These are phyloP conservation scores for Anthopleura xanthogrammica DNA, from an alignment of 92 coral and sea anemone genomes.

Conservation along the genomic window DNA sequence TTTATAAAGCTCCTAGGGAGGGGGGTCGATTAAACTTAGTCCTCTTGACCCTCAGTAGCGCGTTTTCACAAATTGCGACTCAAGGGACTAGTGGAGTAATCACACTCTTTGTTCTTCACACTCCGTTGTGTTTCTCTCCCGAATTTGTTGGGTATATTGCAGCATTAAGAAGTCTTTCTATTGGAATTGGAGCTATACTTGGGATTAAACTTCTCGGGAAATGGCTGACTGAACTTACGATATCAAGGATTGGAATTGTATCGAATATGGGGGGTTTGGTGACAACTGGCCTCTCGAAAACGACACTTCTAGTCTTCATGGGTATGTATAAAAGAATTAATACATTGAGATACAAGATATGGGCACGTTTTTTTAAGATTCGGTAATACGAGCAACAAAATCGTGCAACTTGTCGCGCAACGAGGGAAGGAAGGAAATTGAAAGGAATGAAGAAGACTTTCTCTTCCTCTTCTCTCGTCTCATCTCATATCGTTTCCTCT, in stretches of 20 bases:
- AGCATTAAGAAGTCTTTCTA: constrained; percentile 39
- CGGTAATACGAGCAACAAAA: too few relatives aligned
- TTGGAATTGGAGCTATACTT: constrained; percentile 68
- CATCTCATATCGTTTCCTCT: too few relatives aligned
- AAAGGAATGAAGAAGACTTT: too few relatives aligned
- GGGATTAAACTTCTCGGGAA: constrained; percentile 61
- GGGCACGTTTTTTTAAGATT: neutral
- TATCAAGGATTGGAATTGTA: constrained; percentile 53
- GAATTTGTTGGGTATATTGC: constrained; percentile 66
- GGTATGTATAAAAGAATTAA: constrained; percentile 30
- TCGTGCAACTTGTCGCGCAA: too few relatives aligned
- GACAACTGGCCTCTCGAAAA: constrained; percentile 51
- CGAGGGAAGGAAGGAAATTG: too few relatives aligned
- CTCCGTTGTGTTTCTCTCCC: constrained; percentile 74
- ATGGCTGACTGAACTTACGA: constrained; percentile 53
- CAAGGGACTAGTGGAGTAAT: constrained; percentile 46
- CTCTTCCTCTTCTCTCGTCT: too few relatives aligned
- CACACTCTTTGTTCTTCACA: constrained; percentile 59
- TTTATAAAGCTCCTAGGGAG: constrained; percentile 48
- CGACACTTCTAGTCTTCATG: constrained; percentile 39
- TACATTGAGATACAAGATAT: too few relatives aligned
- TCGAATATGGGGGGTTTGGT: constrained; percentile 37
- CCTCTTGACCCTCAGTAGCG: constrained; percentile 49
- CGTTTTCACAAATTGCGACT: constrained; percentile 13
- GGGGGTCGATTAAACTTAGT: constrained; percentile 53